phyloP scores from a whole-genome alignment of 2,113 vertebrate species.

The Edolisoma coerulescens region DNA sequence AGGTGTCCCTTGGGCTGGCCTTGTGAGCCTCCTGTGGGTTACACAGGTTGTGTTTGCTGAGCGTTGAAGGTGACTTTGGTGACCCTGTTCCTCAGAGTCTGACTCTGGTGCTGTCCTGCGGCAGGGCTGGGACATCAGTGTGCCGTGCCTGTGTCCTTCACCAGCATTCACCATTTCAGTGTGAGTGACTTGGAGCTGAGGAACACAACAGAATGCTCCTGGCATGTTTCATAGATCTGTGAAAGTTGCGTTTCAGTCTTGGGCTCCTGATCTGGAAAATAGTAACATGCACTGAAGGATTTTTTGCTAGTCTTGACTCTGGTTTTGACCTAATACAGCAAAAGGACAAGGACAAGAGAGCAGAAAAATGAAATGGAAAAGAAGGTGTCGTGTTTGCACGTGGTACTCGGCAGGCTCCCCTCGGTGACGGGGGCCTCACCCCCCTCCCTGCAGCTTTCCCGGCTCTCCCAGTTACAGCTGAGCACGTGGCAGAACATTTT shows the following conservation, averaged over 20 bases:
- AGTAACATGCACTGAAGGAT: fast-evolving
- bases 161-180: not conserved
- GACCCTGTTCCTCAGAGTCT: not conserved
- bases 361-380: slow-evolving; percentile 18
- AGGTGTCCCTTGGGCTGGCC: not conserved
- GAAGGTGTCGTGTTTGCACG: fast-evolving
- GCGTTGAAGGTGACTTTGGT: not conserved
- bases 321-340: slow-evolving; percentile 20
- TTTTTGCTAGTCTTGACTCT: not conserved
- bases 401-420: not conserved
- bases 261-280: slow-evolving; percentile 1
- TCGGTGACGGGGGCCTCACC: fast-evolving
- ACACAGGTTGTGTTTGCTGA: not conserved
- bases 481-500: not conserved
- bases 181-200: not conserved
- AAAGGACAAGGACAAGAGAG: slow-evolving; percentile 4
- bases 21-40: fast-evolving
- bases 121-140: not conserved
- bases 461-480: not conserved
- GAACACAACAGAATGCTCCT: not conserved
- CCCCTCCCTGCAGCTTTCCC: not conserved
- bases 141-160: not conserved
- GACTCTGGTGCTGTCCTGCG: not conserved
- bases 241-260: not conserved
- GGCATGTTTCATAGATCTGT: fast-evolving